Base-by-base conservation (phyloP, 2,797 vertebrate genomes). In the Psittacula derbiana region DNA sequence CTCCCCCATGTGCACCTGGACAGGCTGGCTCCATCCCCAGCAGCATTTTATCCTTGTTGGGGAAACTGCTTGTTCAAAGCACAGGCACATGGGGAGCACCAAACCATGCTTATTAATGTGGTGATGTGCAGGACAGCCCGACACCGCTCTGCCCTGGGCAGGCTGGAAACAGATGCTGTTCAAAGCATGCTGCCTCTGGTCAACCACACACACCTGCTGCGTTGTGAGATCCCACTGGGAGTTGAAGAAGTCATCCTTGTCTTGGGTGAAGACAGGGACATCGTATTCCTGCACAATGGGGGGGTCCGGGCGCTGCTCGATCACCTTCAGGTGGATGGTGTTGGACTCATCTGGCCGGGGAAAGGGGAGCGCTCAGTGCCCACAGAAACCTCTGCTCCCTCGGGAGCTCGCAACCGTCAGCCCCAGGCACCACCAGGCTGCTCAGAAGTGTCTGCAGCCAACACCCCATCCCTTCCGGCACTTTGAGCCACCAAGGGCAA, bases 151-250 rank as follows among this genome's bases (percentile, higher is more conserved):
- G 17, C 18, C 33, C 13, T 1, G 0, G 5, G 1, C 5, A 53
- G 58, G 10, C 15, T 88, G 38, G 31, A 65, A 74, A 64, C 25
- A 57, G 12, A 84, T 5, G 31, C 21, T 3, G 0, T 17, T 57
- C 49, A 30, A 76, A 49, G 28, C 0, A 1, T 31, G 3, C 40
- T 38, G 40, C 16, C 60, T 28, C n/a, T 1, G 0, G 2, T 18
- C 10, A 38, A 79, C 57, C 65, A 82, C 27, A 81, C 53, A 0
- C 69, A 99, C 99, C 99, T 99, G 99, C 89, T 99, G 99, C 2
- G 99, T 99, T 75, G 99, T 99, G 94, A 99, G 98, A 96, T 99
- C 99, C 99, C 99, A 99, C 90, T 99, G 99, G 47, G 99, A 98
- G 96, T 98, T 99, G 95, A 98, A 98, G 74, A 99, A 99, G 78